Evolutionary conservation across 2,888 invertebrate species (phyloP).

Genomic region (Corythucha ciliata): DNA sequence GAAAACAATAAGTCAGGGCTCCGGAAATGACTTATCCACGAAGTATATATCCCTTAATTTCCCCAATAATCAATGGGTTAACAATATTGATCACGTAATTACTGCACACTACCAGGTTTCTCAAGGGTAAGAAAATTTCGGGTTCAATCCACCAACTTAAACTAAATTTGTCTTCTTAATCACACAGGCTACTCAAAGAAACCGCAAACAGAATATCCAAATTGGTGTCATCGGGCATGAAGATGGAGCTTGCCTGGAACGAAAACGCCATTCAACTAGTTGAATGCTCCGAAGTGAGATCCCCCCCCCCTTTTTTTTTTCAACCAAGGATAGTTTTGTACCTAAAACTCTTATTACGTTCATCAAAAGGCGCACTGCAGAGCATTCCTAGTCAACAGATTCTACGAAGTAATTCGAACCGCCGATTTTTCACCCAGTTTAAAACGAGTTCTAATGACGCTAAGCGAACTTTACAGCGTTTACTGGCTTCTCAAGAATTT

Average conservation of each 20-base stretch:
- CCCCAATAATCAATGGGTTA: not conserved
- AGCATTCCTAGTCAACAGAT: constrained; percentile 64
- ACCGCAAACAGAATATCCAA: not conserved
- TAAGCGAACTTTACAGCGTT: constrained; percentile 69
- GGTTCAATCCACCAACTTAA: not conserved
- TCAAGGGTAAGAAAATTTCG: not conserved
- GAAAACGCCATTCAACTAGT: constrained; percentile 71
- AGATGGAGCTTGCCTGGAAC: constrained; percentile 59
- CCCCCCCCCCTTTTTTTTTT: not conserved
- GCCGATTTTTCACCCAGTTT: constrained; percentile 51
- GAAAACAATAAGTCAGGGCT: constrained; percentile 67
- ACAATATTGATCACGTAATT: not conserved
- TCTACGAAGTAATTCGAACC: constrained; percentile 49
- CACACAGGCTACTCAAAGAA: not conserved
- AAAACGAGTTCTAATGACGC: constrained; percentile 52
- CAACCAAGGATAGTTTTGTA: not conserved
- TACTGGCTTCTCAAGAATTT: constrained; percentile 62
- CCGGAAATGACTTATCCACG: no score
- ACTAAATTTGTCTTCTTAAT: no score
- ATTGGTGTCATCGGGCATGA: not conserved
- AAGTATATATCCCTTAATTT: no score
- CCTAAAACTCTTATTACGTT: not conserved
- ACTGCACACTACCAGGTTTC: not conserved
- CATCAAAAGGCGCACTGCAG: constrained; percentile 71
- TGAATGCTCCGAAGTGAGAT: constrained; percentile 60